Evolutionary conservation across 2,888 invertebrate genomes (phyloP), one percentile per base, ranked within the genome.

Genomic region (Rutpela maculata): DNA sequence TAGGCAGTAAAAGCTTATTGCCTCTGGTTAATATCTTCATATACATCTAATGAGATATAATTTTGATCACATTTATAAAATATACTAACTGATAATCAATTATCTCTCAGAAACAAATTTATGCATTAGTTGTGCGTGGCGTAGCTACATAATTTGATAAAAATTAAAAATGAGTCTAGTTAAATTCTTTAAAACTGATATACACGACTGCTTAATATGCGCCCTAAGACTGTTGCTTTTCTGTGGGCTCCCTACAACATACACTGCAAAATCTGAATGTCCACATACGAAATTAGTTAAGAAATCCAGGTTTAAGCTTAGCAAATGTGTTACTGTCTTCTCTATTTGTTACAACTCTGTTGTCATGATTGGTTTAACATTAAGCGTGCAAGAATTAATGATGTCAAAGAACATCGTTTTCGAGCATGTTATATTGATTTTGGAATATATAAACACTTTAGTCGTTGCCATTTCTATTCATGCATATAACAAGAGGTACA

Each of bases 171-270:
- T 50, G 50, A 50, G n/a, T 4, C 4, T 50, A n/a, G 15, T 4
- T 5, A 50, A 50, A n/a, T n/a, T 15, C 2, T 50, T 50, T n/a
- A 50, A 50, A n/a, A 50, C 3, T n/a, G 50, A 50, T 50, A 7
- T n/a, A 50, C 50, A 50, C n/a, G 50, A 65, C n/a, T 65, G 65
- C 15, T 11, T 65, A 65, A 19, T 65, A 38, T 65, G 65, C 10
- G 18, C 65, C 17, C 0, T 65, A 15, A 65, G 19, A 19, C 43
- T 38, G 3, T 10, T 43, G 12, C 43, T 65, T 38, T 18, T 65
- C 38, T 43, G 35, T n/a, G 65, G 65, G 9, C 43, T 65, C 11
- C 38, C 65, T 7, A 10, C n/a, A 43, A 38, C 65, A 12, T 65
- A 56, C 26, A 69, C 31, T 10, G 69, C 69, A 17, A 56, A 38